Evolutionary conservation across 2,113 vertebrate genomes (phyloP).

Genomic region (Athene cunicularia): DNA sequence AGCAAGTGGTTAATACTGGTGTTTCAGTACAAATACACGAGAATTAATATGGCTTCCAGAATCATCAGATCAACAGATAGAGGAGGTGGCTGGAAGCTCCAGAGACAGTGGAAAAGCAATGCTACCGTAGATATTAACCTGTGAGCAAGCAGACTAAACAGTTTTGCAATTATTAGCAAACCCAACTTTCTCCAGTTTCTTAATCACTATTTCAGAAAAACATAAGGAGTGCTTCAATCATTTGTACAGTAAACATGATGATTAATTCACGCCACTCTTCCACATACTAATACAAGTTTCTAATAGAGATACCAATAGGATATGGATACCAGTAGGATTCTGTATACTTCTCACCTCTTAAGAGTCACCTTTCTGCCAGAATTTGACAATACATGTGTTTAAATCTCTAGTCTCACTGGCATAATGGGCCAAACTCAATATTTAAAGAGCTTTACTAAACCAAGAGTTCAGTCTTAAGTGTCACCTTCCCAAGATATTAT

Average conservation of each 20-base stretch:
- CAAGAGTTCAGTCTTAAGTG: background rate
- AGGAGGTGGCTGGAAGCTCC: background rate
- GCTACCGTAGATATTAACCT: background rate
- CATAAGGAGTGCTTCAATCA: background rate
- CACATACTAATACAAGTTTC: background rate
- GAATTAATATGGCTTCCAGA: background rate
- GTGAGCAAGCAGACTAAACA: background rate
- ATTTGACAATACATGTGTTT: background rate
- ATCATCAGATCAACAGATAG: background rate
- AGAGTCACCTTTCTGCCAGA: background rate
- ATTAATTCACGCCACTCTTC: background rate
- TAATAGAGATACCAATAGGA: background rate
- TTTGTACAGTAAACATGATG: background rate
- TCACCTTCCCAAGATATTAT: background rate
- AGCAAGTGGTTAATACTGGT: background rate
- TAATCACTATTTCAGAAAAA: background rate
- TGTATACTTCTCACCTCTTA: background rate
- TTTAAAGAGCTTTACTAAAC: background rate
- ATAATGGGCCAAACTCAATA: background rate
- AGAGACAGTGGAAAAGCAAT: background rate
- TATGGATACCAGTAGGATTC: background rate
- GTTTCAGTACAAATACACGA: background rate
- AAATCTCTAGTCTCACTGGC: background rate
- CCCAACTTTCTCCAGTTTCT: background rate
- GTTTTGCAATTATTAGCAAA: background rate